phyloP scores from a whole-genome alignment of 1,140 invertebrate species.

The Neuroterus valhalla region DNA sequence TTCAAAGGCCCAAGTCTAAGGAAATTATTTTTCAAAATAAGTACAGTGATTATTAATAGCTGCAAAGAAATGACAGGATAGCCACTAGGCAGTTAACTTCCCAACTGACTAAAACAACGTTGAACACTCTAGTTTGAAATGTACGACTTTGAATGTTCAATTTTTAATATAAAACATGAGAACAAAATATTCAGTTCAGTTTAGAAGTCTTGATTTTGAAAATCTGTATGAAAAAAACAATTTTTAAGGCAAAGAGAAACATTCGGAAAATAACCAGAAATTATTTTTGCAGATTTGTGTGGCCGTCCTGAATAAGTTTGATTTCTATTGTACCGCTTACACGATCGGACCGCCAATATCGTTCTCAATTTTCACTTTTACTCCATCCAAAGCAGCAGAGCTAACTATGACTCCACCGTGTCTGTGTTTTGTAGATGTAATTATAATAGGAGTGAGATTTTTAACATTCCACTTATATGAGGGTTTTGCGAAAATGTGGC shows the following conservation, averaged over 20 bases:
- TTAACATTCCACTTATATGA: constrained; percentile 71
- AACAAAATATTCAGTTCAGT: too few relatives aligned
- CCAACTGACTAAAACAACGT: too few relatives aligned
- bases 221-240: too few relatives aligned
- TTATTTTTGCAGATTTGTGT: too few relatives aligned
- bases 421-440: constrained; percentile 66
- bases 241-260: too few relatives aligned
- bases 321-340: constrained; percentile 48
- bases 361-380: constrained; percentile 64
- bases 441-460: constrained; percentile 61
- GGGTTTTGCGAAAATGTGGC: constrained; percentile 84
- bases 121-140: too few relatives aligned
- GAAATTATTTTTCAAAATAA: background rate
- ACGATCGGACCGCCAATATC: constrained; percentile 47
- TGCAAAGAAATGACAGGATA: background rate
- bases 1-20: constrained; percentile 66
- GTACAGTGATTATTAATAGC: background rate
- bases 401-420: constrained; percentile 66
- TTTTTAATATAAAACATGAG: too few relatives aligned
- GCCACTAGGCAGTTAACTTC: too few relatives aligned
- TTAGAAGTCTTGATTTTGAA: too few relatives aligned
- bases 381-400: constrained; percentile 45
- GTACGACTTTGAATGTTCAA: too few relatives aligned
- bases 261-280: too few relatives aligned
- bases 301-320: too few relatives aligned